Percentiles rank a stretch among this genome's conserved stretches.
These are phyloP conservation scores for Gonocerus acuteangulatus DNA, from an alignment of 2,888 invertebrate genomes.

Conservation along the genomic window DNA sequence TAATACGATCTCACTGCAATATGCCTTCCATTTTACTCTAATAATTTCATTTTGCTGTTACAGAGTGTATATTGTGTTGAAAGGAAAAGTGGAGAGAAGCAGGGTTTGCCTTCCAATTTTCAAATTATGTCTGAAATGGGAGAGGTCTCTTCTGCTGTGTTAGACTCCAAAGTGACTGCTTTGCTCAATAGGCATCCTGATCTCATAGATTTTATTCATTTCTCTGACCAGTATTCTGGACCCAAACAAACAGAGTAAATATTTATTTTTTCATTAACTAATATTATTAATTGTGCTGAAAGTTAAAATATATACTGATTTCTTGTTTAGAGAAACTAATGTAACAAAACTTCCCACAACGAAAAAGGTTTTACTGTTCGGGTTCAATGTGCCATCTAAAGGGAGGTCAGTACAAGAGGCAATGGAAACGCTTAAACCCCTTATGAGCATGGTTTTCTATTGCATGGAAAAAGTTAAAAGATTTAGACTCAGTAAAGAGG, in stretches of 20 bases:
- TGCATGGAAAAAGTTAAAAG: constrained; percentile 85
- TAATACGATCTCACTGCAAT: too few species aligned
- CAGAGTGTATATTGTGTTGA: constrained; percentile 77
- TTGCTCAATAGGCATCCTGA: constrained; percentile 73
- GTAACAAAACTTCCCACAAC: constrained; percentile 67
- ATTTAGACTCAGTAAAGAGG: constrained; percentile 83
- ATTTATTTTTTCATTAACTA: too few species aligned
- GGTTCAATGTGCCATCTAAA: constrained; percentile 60
- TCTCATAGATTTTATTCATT: constrained; percentile 88
- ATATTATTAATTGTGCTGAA: too few species aligned
- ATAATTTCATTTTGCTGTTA: too few species aligned
- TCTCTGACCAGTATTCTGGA: constrained; percentile 94
- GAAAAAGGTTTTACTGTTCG: constrained; percentile 71
- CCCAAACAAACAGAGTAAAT: constrained; percentile 81
- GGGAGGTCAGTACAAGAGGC: constrained; percentile 59
- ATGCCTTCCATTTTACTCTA: too few species aligned
- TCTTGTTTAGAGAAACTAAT: constrained; percentile 52
- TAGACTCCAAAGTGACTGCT: constrained; percentile 72
- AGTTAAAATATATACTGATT: too few species aligned
- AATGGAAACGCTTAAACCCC: constrained; percentile 67
- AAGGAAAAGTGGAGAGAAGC: constrained; percentile 71
- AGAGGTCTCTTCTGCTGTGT: constrained; percentile 74
- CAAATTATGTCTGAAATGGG: constrained; percentile 81
- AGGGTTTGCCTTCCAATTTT: constrained; percentile 64
- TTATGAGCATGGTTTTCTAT: constrained; percentile 84